Evolutionary conservation across 2,797 vertebrate genomes (phyloP).

Genomic region (Carapus acus): DNA sequence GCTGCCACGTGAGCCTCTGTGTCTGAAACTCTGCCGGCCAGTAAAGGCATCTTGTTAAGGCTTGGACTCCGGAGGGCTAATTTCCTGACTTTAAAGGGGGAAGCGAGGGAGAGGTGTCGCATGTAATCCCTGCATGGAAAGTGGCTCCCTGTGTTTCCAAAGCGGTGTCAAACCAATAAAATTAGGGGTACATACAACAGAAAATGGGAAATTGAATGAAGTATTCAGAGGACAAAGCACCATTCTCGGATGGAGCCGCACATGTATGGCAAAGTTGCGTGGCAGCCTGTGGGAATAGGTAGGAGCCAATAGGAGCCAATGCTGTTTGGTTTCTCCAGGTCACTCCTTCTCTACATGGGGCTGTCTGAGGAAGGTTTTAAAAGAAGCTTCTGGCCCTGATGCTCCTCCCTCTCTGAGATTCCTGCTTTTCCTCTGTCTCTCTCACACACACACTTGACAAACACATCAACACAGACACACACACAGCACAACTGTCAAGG

Average conservation of each 20-base stretch:
- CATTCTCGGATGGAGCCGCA: conserved; percentile 8
- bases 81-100: conserved; percentile 53
- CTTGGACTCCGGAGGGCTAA: conserved; percentile 29
- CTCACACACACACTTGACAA: conserved; percentile 30
- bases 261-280: conserved; percentile 10
- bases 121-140: conserved; percentile 38
- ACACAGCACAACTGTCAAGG: conserved; percentile 32
- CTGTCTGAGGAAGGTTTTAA: conserved; percentile 65
- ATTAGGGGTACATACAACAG: conserved; percentile 9
- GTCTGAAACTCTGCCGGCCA: conserved; percentile 45
- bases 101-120: conserved; percentile 50
- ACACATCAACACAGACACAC: conserved; percentile 10
- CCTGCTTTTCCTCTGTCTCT: conserved; percentile 37
- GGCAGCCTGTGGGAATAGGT: conserved; percentile 31
- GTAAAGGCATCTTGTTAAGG: conserved; percentile 50
- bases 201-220: conserved; percentile 16
- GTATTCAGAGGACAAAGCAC: neutral
- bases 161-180: conserved; percentile 24
- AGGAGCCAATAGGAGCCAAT: conserved; percentile 46
- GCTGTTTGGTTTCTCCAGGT: conserved; percentile 49
- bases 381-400: conserved; percentile 54
- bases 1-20: conserved; percentile 37
- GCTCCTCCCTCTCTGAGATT: conserved; percentile 63
- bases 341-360: conserved; percentile 71
- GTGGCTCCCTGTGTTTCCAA: conserved; percentile 28